These are phyloP conservation scores for Eulemur coronatus DNA, from an alignment of 2,797 vertebrate species.

Conservation along the genomic window DNA sequence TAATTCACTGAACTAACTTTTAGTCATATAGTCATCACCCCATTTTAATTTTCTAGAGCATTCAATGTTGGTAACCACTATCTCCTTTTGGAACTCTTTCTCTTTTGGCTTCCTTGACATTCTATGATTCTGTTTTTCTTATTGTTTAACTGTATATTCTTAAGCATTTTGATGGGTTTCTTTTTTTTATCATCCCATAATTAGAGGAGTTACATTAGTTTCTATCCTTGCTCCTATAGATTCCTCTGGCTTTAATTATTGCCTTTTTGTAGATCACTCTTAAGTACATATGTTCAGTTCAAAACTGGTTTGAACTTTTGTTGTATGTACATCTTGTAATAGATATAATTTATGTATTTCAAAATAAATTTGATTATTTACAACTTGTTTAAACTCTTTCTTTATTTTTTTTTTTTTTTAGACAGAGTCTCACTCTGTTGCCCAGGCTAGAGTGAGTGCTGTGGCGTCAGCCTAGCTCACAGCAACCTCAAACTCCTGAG, in stretches of 20 bases:
- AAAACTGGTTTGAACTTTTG: neutral
- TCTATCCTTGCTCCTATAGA: neutral
- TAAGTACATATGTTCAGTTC: neutral
- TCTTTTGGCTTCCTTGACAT: neutral
- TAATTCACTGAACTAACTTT: neutral
- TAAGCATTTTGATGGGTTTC: neutral
- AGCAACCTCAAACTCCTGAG: no score
- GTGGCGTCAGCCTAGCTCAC: no score
- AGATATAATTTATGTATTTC: neutral
- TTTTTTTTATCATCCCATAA: neutral
- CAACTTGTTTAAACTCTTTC: neutral
- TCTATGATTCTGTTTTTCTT: neutral
- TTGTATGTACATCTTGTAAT: neutral
- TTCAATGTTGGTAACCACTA: neutral
- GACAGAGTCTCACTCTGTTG: no score
- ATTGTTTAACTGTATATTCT: neutral
- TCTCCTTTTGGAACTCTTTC: neutral
- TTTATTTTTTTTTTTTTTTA: neutral
- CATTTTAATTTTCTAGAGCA: neutral
- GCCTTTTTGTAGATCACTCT: neutral
- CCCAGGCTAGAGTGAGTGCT: no score
- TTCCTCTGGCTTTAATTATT: neutral
- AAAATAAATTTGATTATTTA: neutral
- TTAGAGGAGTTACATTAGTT: neutral
- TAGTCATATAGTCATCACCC: neutral